Conservation (phyloP, 2,113 vertebrate genomes). For the Onychostoma macrolepis region DNA sequence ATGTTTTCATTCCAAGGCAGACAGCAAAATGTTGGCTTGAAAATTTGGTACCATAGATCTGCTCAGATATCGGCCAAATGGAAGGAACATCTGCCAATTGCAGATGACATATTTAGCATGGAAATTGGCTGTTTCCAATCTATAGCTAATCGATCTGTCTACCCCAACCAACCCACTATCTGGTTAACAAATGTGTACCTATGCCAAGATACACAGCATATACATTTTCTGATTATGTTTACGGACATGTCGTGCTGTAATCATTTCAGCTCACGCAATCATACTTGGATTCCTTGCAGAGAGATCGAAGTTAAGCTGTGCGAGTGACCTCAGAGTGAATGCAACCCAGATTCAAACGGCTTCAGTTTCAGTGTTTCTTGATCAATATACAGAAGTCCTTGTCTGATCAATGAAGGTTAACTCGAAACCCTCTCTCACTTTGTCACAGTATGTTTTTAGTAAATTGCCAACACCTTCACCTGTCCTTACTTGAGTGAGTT, state of each 20-base stretch:
- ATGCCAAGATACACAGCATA: neutral
- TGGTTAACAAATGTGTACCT: neutral
- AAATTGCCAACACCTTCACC: constrained; percentile 31
- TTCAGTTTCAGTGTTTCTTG: neutral
- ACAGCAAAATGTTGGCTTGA: neutral
- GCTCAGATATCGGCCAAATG: neutral
- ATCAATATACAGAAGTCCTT: neutral
- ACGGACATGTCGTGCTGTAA: neutral
- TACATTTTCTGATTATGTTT: constrained; percentile 17
- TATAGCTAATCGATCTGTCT: neutral
- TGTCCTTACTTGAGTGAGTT: constrained; percentile 49
- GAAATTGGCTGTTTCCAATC: neutral
- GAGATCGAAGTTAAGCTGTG: neutral
- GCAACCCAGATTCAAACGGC: constrained; percentile 2
- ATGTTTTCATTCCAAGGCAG: constrained; percentile 19
- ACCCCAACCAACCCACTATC: neutral
- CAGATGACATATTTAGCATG: constrained; percentile 12
- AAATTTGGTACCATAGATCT: neutral
- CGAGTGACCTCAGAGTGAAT: neutral
- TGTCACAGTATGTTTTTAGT: neutral
- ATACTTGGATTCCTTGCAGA: neutral
- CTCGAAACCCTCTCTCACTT: constrained; percentile 29
- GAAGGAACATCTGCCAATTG: neutral
- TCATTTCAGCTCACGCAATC: neutral
- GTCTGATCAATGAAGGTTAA: neutral